Conservation (phyloP, 2,888 invertebrate genomes). For the Drosophila austrosaltans region DNA sequence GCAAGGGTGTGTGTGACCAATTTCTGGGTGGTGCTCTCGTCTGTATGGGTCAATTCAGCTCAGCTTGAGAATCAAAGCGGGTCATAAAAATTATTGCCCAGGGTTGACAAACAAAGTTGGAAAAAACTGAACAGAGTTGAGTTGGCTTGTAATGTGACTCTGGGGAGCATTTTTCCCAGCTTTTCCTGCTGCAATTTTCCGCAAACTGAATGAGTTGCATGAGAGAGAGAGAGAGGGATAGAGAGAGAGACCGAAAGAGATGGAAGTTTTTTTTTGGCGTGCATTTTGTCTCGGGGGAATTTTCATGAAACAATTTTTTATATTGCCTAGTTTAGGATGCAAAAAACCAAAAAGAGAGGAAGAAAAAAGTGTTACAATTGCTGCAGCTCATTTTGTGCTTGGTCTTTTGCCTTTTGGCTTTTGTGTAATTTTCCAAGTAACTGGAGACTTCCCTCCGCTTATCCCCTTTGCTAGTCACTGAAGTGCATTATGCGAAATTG, state of each 20-base stretch:
- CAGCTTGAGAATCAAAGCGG: constrained; percentile 64
- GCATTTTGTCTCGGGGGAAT: constrained; percentile 67
- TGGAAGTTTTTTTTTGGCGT: constrained; percentile 24
- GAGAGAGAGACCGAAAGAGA: background rate
- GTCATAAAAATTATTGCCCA: constrained; percentile 76
- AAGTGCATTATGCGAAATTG: constrained; percentile 77
- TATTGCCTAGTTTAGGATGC: constrained; percentile 51
- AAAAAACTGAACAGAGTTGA: constrained; percentile 23
- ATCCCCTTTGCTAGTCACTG: constrained; percentile 30
- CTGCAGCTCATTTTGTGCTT: constrained; percentile 60
- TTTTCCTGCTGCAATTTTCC: constrained; percentile 34
- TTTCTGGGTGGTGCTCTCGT: constrained; percentile 32
- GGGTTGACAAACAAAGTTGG: constrained; percentile 21
- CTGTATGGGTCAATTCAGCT: constrained; percentile 68
- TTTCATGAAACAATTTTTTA: constrained; percentile 50
- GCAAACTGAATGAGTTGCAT: constrained; percentile 3
- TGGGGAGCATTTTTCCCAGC: constrained; percentile 66
- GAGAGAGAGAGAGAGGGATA: background rate
- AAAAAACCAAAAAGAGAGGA: background rate
- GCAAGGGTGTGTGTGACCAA: constrained; percentile 42
- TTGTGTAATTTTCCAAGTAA: constrained; percentile 44
- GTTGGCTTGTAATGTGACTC: constrained; percentile 67
- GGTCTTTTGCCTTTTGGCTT: constrained; percentile 32
- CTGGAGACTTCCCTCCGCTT: constrained; percentile 7
- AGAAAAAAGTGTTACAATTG: constrained; percentile 61